Evolutionary conservation across 1,140 invertebrate genomes (phyloP).

Genomic region (Halictus rubicundus): DNA sequence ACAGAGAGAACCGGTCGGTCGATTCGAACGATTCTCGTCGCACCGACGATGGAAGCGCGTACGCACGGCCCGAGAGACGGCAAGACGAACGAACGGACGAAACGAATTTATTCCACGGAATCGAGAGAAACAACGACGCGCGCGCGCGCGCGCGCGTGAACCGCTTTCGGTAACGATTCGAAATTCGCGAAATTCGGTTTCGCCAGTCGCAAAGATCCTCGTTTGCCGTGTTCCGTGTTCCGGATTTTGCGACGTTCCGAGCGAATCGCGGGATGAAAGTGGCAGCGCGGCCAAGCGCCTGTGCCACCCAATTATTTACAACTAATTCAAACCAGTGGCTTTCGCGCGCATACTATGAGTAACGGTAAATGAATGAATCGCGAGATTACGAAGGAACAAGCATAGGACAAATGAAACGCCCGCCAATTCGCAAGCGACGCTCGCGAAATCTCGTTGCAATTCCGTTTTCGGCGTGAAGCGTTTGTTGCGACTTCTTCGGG

Average conservation of each 20-base stretch:
- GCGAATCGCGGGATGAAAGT: background rate
- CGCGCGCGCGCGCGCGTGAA: too few relatives aligned
- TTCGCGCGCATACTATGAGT: constrained; percentile 13
- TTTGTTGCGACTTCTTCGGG: background rate
- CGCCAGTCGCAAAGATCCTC: too few relatives aligned
- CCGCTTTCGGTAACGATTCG: background rate
- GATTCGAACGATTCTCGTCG: constrained; percentile 5
- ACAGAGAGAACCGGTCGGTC: constrained; percentile 45
- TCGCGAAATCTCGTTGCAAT: background rate
- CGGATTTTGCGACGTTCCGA: background rate
- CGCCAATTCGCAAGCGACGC: background rate
- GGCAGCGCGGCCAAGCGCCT: background rate
- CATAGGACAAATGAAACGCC: background rate
- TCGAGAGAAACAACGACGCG: too few relatives aligned
- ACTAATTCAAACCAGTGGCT: constrained; percentile 27
- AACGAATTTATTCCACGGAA: too few relatives aligned
- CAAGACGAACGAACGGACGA: too few relatives aligned
- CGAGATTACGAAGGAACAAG: background rate
- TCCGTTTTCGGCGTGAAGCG: background rate
- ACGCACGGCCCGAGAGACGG: background rate
- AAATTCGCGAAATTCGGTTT: too few relatives aligned
- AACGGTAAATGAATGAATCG: background rate
- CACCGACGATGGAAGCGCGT: background rate
- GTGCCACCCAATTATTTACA: constrained; percentile 49
- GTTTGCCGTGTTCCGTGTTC: too few relatives aligned